Percentiles rank a stretch among this genome's conserved stretches.
These are phyloP conservation scores for Hoplostethus mediterraneus DNA, from an alignment of 2,797 vertebrate genomes.

Conservation along the genomic window DNA sequence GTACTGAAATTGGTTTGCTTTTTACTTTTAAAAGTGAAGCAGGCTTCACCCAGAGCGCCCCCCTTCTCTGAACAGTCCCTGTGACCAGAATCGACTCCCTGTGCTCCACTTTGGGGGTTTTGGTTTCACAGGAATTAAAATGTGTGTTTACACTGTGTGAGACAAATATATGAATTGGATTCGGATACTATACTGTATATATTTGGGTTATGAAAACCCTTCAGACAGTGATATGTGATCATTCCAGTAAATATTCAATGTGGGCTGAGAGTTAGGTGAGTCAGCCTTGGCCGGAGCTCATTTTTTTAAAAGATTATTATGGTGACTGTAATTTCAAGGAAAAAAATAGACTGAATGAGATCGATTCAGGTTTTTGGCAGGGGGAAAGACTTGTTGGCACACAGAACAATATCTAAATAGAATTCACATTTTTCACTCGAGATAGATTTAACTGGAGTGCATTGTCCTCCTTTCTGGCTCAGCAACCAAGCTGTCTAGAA, in stretches of 20 bases:
- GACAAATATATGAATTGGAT: slow-evolving; percentile 72
- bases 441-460: slow-evolving; percentile 79
- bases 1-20: slow-evolving; percentile 74
- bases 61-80: slow-evolving; percentile 61
- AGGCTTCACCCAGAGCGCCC: slow-evolving; percentile 59
- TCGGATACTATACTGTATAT: slow-evolving; percentile 62
- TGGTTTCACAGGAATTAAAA: slow-evolving; percentile 72
- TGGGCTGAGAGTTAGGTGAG: slow-evolving; percentile 66
- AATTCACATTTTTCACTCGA: slow-evolving; percentile 81
- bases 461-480: slow-evolving; percentile 79
- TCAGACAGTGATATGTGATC: slow-evolving; percentile 64
- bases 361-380: slow-evolving; percentile 77
- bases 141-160: slow-evolving; percentile 68
- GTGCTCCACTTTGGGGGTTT: slow-evolving; percentile 57
- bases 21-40: slow-evolving; percentile 74
- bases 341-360: slow-evolving; percentile 75
- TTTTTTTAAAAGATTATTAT: slow-evolving; percentile 73
- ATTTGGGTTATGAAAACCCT: slow-evolving; percentile 67
- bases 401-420: slow-evolving; percentile 79
- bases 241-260: slow-evolving; percentile 69
- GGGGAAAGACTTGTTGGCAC: slow-evolving; percentile 68
- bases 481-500: slow-evolving; percentile 70
- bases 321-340: slow-evolving; percentile 66
- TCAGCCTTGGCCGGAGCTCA: slow-evolving; percentile 67
- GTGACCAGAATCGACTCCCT: slow-evolving; percentile 53